Evolutionary conservation across 2,113 vertebrate species (phyloP).

Genomic region (Corvus hawaiiensis): DNA sequence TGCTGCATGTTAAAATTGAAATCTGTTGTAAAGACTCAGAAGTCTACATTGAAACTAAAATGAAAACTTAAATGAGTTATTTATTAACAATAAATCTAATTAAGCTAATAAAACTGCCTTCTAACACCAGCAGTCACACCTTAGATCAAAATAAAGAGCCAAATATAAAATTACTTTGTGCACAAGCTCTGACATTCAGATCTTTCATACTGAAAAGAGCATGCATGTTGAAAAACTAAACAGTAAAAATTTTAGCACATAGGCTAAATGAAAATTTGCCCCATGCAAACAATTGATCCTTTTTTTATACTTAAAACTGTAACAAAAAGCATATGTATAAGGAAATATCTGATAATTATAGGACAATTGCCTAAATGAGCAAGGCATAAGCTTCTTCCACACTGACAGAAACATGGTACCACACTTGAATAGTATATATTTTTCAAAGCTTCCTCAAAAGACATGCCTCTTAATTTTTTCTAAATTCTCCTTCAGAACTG

Average conservation of each 20-base stretch:
- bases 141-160: slow-evolving; percentile 31
- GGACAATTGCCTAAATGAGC: background rate
- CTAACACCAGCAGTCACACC: slow-evolving; percentile 30
- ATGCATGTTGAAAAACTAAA: background rate
- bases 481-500: background rate
- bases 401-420: background rate
- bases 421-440: background rate
- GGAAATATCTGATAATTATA: background rate
- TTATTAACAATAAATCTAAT: slow-evolving; percentile 44
- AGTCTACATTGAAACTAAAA: background rate
- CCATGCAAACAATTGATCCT: background rate
- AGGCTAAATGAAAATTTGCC: background rate
- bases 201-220: background rate
- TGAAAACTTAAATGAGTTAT: background rate
- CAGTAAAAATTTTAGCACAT: background rate
- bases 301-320: background rate
- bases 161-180: background rate
- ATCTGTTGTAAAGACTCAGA: background rate
- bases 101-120: background rate
- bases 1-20: background rate
- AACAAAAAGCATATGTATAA: background rate
- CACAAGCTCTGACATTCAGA: background rate
- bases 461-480: background rate
- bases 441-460: background rate
- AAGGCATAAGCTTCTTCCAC: background rate